Conservation (phyloP, 2,113 vertebrate species). For the Tyto alba region DNA sequence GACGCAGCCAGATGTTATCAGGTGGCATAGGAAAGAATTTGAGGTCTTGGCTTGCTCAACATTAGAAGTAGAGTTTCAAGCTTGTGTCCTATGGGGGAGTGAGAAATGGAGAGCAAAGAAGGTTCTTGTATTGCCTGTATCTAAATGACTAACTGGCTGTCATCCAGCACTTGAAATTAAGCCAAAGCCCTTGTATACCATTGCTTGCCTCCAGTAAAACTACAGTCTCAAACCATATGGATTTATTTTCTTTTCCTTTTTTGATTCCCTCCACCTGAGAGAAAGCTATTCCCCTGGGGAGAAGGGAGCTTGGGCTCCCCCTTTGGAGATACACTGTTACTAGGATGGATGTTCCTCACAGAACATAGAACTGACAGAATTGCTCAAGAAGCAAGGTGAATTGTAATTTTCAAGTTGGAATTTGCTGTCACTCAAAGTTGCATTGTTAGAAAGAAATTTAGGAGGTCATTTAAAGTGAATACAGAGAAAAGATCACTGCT, state of each 20-base stretch:
- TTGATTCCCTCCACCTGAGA: not conserved
- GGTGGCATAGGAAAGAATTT: not conserved
- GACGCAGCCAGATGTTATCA: constrained; percentile 26
- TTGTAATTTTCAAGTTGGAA: not conserved
- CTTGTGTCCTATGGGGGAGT: not conserved
- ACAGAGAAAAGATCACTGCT: not conserved
- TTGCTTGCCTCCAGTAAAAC: accelerated
- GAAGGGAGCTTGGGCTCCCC: not conserved
- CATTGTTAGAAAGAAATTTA: not conserved
- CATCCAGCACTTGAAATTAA: not conserved
- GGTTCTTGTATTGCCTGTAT: not conserved
- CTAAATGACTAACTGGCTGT: not conserved
- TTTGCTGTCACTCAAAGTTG: not conserved
- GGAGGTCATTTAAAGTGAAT: not conserved
- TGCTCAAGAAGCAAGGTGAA: not conserved
- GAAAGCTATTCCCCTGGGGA: not conserved
- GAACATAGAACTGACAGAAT: not conserved
- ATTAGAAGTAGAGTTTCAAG: not conserved
- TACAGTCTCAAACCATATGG: accelerated
- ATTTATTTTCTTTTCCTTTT: not conserved
- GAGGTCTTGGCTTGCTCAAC: constrained; percentile 18
- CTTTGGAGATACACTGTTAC: not conserved
- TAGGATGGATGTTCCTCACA: not conserved
- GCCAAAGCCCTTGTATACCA: not conserved
- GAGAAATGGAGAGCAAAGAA: not conserved